phyloP scores from a whole-genome alignment of 2,113 vertebrate genomes.

The Fulica atra region DNA sequence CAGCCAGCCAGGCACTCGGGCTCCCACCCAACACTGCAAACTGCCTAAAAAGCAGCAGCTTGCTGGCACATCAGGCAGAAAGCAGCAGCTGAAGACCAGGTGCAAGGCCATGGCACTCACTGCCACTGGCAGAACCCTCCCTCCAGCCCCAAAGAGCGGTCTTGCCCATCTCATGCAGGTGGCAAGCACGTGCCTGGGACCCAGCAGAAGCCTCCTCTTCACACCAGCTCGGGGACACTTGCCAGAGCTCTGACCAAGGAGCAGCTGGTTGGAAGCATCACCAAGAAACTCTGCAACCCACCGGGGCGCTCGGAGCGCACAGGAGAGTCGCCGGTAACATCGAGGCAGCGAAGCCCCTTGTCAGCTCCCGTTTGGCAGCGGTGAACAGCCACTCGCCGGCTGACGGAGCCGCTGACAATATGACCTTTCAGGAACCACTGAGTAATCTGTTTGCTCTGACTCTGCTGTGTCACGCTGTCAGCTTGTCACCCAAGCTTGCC shows the following conservation, averaged over 20 bases:
- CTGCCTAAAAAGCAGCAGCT: neutral
- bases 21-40: fast-evolving
- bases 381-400: fast-evolving
- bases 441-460: neutral
- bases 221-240: neutral
- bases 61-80: neutral
- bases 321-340: neutral
- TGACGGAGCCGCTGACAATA: neutral
- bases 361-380: neutral
- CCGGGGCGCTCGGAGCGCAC: fast-evolving
- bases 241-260: neutral
- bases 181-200: no score
- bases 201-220: neutral
- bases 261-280: neutral
- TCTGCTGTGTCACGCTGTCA: slow-evolving; percentile 5
- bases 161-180: fast-evolving
- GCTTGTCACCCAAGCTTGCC: slow-evolving; percentile 32
- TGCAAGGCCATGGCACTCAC: fast-evolving
- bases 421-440: neutral
- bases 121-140: neutral
- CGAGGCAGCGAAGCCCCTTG: neutral
- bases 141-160: neutral
- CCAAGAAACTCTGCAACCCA: neutral
- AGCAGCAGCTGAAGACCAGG: neutral
- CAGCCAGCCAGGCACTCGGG: neutral